Percentiles rank a stretch among this genome's conserved stretches.
Conservation (phyloP, 35 echinoderm and acorn worm species). For the Stichopus chloronotus region DNA sequence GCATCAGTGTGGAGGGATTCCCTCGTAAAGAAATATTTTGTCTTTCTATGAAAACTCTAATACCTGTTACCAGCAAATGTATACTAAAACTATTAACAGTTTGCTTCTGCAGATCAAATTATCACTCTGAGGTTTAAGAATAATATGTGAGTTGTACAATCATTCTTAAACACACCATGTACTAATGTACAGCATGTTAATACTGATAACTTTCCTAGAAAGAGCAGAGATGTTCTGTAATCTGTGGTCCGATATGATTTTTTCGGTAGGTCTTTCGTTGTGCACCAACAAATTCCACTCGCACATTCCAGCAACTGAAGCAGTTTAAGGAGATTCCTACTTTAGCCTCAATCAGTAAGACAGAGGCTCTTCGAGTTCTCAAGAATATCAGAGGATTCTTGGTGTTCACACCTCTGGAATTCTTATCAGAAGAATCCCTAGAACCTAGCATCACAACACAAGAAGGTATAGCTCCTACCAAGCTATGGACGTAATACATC, state of each 20-base stretch:
- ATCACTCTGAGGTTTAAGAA: no score
- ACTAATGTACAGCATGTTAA: no score
- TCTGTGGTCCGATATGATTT: neutral
- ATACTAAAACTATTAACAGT: no score
- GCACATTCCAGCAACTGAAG: slow-evolving; percentile 64
- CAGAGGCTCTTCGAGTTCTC: slow-evolving; percentile 53
- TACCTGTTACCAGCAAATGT: no score
- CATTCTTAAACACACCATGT: no score
- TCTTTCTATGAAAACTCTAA: no score
- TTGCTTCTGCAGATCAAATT: no score
- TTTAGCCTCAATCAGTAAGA: slow-evolving; percentile 49
- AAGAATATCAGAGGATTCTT: slow-evolving; percentile 71
- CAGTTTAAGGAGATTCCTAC: slow-evolving; percentile 54
- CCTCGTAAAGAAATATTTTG: no score
- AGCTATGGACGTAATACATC: slow-evolving; percentile 72
- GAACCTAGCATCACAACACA: slow-evolving; percentile 71
- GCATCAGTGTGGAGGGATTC: no score
- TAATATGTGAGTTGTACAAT: no score
- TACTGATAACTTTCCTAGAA: no score
- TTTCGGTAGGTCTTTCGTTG: slow-evolving; percentile 83
- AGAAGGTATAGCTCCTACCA: slow-evolving; percentile 92
- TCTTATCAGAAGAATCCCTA: slow-evolving; percentile 73
- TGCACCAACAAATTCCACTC: slow-evolving; percentile 64
- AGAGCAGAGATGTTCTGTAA: no score
- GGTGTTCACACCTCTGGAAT: slow-evolving; percentile 73